phyloP scores from a whole-genome alignment of 2,888 invertebrate species.

The Eilema caniola region DNA sequence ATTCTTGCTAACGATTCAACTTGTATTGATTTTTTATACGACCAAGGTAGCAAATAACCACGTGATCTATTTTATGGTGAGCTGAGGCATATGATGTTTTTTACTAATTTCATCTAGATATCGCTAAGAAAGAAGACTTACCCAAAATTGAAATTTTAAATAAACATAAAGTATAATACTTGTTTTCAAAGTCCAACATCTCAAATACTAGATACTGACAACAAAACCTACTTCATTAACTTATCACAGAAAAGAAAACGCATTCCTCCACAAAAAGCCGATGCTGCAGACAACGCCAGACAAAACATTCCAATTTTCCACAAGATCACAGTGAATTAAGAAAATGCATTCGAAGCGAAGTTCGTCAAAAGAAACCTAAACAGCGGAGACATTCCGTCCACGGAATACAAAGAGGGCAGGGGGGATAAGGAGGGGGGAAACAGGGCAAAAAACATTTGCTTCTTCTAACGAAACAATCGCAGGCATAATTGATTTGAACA shows the following conservation, averaged over 20 bases:
- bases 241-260: conserved; percentile 16
- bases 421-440: conserved; percentile 28
- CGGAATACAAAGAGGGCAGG: conserved; percentile 77
- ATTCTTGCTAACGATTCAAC: conserved; percentile 15
- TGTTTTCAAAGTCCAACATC: neutral
- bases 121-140: too few relatives aligned
- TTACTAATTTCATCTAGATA: too few relatives aligned
- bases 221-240: conserved; percentile 19
- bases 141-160: too few relatives aligned
- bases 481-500: conserved; percentile 85
- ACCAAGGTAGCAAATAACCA: neutral
- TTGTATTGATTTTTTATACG: neutral
- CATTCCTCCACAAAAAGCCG: conserved; percentile 26
- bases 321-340: conserved; percentile 60
- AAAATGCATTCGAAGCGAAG: conserved; percentile 67
- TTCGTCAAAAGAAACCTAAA: conserved; percentile 86
- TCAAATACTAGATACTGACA: neutral
- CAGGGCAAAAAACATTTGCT: conserved; percentile 76
- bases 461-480: conserved; percentile 85
- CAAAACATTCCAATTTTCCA: conserved; percentile 45
- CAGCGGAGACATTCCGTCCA: conserved; percentile 71
- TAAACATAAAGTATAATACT: too few relatives aligned
- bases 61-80: too few relatives aligned
- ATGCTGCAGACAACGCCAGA: conserved; percentile 38
- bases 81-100: too few relatives aligned